Base-by-base conservation (phyloP, 2,113 vertebrate genomes). In the Ailuropoda melanoleuca region DNA sequence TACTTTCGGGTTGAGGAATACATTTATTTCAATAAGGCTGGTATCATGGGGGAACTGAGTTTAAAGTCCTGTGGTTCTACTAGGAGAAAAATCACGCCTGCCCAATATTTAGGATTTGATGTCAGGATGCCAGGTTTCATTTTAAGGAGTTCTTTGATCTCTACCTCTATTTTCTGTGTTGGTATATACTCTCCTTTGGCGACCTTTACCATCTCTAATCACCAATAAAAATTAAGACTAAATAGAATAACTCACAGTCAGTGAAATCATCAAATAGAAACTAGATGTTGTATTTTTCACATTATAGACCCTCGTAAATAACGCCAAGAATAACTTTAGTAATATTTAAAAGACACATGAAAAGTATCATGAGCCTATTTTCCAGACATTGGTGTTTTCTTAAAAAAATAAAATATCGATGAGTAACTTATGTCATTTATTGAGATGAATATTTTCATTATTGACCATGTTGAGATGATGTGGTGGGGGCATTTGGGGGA, bases 1-100 rank as follows among this genome's bases (percentile, higher is more conserved):
- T 87, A 95, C 17, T 60, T 55, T 48, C 9, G 23, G 12, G 39
- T 80, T 72, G 84, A 92, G 86, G 83, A 70, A 74, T 53, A 95
- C 5, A 62, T 81, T 92, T 93, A 26, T 84, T 97, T 98, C 34
- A 56, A 21, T 75, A 70, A 85, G 90, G 31, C 75, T 90, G 50
- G 11, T 39, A 24, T 90, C 75, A 92, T 13, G 31, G 8, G 19
- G 37, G 4, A 53, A 50, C 31, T 12, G 39, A 75, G 4, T 80
- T 90, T 50, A 48, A 85, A 83, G 37, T 29, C 5, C 50, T 60
- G 3, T 24, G 4, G 24, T 80, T 96, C 84, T 58, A 39, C 77
- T 34, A 43, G 8, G 23, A 91, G 83, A 46, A 97, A 83, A 83
- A 80, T 56, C 24, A 88, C 21, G 23, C 29, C 39, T 43, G 15